phyloP scores from a whole-genome alignment of 2,797 vertebrate species.

The Sparus aurata region DNA sequence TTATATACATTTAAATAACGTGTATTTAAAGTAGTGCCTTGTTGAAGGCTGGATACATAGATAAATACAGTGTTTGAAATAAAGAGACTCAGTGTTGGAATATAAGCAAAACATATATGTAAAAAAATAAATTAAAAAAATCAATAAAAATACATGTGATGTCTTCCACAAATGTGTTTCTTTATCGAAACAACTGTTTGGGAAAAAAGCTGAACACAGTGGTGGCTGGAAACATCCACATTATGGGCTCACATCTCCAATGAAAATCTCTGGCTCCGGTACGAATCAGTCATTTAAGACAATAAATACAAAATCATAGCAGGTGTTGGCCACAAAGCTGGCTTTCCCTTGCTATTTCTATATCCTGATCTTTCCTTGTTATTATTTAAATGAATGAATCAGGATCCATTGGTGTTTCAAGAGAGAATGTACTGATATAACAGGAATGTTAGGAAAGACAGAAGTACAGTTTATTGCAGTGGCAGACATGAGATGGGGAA shows the following conservation, averaged over 20 bases:
- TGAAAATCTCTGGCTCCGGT: constrained; percentile 15
- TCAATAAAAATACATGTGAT: neutral
- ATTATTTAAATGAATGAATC: neutral
- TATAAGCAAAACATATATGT: too few species aligned
- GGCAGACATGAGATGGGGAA: constrained; percentile 21
- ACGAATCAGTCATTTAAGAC: constrained; percentile 26
- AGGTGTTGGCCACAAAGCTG: neutral
- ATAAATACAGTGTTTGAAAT: too few species aligned
- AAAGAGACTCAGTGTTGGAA: too few species aligned
- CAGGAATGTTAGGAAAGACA: constrained; percentile 11
- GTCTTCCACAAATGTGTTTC: neutral
- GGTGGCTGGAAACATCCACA: neutral
- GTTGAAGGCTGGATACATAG: too few species aligned
- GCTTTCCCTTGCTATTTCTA: neutral
- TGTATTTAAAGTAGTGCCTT: too few species aligned
- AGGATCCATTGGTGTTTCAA: neutral
- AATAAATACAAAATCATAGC: constrained; percentile 22
- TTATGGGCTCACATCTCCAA: constrained; percentile 15
- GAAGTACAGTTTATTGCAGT: constrained; percentile 1
- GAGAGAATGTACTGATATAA: constrained; percentile 5
- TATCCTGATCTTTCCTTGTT: neutral
- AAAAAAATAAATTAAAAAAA: too few species aligned
- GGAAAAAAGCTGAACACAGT: neutral
- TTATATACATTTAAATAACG: too few species aligned
- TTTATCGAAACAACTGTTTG: neutral